These are phyloP conservation scores for Scomber scombrus DNA, from an alignment of 2,113 vertebrate genomes.

Conservation along the genomic window DNA sequence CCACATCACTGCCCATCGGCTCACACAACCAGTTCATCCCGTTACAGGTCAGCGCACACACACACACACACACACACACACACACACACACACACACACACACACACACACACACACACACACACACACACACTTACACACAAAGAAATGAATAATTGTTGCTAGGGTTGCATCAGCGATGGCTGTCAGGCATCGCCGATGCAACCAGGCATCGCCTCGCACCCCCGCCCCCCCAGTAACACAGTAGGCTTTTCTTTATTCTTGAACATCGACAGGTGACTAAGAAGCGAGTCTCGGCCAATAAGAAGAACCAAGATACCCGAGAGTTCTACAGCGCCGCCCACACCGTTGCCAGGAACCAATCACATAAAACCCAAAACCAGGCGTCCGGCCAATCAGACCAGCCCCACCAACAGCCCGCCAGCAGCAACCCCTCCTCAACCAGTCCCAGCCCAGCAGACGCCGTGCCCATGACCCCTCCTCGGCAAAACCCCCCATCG, in stretches of 20 bases:
- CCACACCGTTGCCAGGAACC: conserved; percentile 71
- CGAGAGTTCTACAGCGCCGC: conserved; percentile 87
- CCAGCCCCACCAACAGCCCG: conserved; percentile 68
- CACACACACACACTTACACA: background rate
- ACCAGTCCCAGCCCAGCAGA: conserved; percentile 3
- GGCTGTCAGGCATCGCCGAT: no score
- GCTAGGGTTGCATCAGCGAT: no score
- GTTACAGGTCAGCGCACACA: conserved; percentile 87
- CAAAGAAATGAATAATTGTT: background rate
- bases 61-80: no score
- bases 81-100: no score
- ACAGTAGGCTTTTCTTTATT: background rate
- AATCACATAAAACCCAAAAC: conserved; percentile 55
- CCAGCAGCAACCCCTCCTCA: conserved; percentile 63
- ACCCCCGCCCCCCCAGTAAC: no score
- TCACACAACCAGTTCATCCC: conserved; percentile 97
- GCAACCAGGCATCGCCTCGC: no score
- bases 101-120: background rate
- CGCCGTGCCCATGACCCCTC: conserved; percentile 14
- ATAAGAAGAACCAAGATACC: conserved; percentile 89
- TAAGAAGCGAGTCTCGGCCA: conserved; percentile 94
- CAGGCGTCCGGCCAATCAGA: conserved; percentile 45
- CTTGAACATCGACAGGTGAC: conserved; percentile 88
- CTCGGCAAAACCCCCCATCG: conserved; percentile 68
- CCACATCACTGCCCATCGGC: conserved; percentile 82